A percentile compares a stretch with the other conserved stretches of the same genome.
Evolutionary conservation across 2,113 vertebrate genomes (phyloP).

Genomic region (Hydrolagus affinis): DNA sequence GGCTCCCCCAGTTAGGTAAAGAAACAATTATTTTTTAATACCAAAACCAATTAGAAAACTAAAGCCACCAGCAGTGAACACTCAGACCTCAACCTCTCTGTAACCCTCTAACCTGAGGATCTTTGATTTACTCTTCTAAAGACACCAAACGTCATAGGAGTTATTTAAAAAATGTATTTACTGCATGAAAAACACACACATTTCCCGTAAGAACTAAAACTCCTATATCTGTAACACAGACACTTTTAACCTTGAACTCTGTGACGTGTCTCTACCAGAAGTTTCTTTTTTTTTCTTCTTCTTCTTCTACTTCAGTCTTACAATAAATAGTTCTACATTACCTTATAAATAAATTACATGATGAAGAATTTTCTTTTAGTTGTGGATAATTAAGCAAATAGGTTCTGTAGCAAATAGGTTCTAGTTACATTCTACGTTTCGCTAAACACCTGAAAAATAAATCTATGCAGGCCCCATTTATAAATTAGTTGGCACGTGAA

Average conservation of each 20-base stretch:
- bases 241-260: slow-evolving; percentile 3
- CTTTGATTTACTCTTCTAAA: neutral
- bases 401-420: slow-evolving; percentile 2
- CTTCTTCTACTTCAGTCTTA: slow-evolving; percentile 26
- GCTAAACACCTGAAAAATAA: slow-evolving; percentile 19
- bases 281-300: slow-evolving; percentile 12
- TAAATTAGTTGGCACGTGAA: slow-evolving; percentile 53
- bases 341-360: slow-evolving; percentile 33
- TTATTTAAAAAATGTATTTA: neutral
- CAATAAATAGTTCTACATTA: slow-evolving; percentile 31
- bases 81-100: neutral
- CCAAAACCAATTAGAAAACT: neutral
- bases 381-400: slow-evolving; percentile 30
- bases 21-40: neutral
- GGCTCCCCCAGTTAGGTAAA: no score
- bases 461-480: slow-evolving; percentile 48
- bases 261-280: slow-evolving; percentile 18
- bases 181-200: neutral
- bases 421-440: slow-evolving; percentile 22
- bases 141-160: neutral
- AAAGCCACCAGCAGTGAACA: neutral
- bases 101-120: slow-evolving; percentile 6
- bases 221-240: slow-evolving; percentile 19
- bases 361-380: slow-evolving; percentile 2
- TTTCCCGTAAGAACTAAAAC: neutral